Evolutionary conservation across 2,888 invertebrate species (phyloP).

Genomic region (Odontothrips loti): DNA sequence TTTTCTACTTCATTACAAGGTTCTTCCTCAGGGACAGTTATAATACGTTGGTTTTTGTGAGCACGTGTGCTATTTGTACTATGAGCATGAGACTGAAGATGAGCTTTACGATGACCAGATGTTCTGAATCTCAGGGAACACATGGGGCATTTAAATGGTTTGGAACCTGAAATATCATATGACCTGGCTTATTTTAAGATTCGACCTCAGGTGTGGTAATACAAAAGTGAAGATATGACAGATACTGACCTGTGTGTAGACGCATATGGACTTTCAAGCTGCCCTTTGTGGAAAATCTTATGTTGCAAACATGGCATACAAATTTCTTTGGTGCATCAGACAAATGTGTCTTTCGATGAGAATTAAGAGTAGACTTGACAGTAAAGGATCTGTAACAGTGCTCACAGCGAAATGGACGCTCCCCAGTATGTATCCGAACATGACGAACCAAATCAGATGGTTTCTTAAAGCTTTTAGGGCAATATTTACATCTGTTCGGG

Average conservation of each 20-base stretch:
- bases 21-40: slow-evolving; percentile 37
- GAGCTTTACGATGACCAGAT: slow-evolving; percentile 61
- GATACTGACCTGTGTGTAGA: slow-evolving; percentile 54
- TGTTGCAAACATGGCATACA: slow-evolving; percentile 59
- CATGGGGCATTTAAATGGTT: slow-evolving; percentile 57
- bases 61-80: not conserved
- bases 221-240: not conserved
- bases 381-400: slow-evolving; percentile 56
- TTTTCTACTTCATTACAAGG: slow-evolving; percentile 33
- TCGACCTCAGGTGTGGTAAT: slow-evolving; percentile 27
- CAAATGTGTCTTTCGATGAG: slow-evolving; percentile 58
- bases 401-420: slow-evolving; percentile 59
- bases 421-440: slow-evolving; percentile 57
- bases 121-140: slow-evolving; percentile 63
- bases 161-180: slow-evolving; percentile 48
- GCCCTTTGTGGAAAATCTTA: slow-evolving; percentile 60
- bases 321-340: slow-evolving; percentile 52
- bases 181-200: slow-evolving; percentile 28
- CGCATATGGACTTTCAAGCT: slow-evolving; percentile 64
- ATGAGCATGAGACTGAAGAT: slow-evolving; percentile 52
- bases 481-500: slow-evolving; percentile 54
- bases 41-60: slow-evolving; percentile 43
- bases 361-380: slow-evolving; percentile 61
- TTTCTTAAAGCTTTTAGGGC: slow-evolving; percentile 63
- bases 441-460: slow-evolving; percentile 58